Base-by-base conservation (phyloP, 2,113 vertebrate species). In the Dicerorhinus sumatrensis region DNA sequence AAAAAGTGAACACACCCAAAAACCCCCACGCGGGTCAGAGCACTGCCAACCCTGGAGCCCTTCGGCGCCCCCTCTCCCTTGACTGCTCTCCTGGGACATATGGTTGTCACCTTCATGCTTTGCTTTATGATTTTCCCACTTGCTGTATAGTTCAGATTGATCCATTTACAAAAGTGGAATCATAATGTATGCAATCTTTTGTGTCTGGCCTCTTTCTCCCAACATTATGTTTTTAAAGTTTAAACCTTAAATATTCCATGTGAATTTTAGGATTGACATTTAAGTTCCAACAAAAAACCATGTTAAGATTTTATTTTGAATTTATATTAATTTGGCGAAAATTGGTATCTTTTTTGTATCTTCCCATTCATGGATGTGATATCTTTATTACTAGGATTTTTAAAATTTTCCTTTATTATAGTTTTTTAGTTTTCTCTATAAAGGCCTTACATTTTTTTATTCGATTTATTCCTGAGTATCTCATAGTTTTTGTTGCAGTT, bases 291-390 rank as follows among this genome's bases (percentile, higher is more conserved):
- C 25, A 87, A 72, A 93, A 60, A 51, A 76, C 48, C 65, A n/a
- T 73, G 13, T 51, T 36, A 46, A 42, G 62, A 42, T 73, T 77
- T 86, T 97, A 76, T 89, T 91, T 80, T 87, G 12, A 69, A 77
- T 77, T 95, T 94, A 13, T 94, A 46, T 92, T 75, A 58, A 72
- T 89, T 89, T 93, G 39, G 13, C 91, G 31, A 80, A 82, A 94
- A 91, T n/a, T 80, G 29, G 9, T 51, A 16, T 89, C 31, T 95
- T 97, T 46, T 85, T 86, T 94, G 14, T 5, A 48, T 42, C 62
- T 91, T 94, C 46, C 20, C 58, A 63, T 62, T 96, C 21, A 36
- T 77, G n/a, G 36, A 72, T 90, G 11, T 92, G 13, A 33, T 76
- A 16, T 36, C 31, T 84, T 27, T 96, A 56, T 48, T 70, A 79